Percentiles rank a stretch among this genome's conserved stretches.
These are phyloP conservation scores for Paramormyrops kingsleyae DNA, from an alignment of 2,113 vertebrate genomes.

Conservation along the genomic window DNA sequence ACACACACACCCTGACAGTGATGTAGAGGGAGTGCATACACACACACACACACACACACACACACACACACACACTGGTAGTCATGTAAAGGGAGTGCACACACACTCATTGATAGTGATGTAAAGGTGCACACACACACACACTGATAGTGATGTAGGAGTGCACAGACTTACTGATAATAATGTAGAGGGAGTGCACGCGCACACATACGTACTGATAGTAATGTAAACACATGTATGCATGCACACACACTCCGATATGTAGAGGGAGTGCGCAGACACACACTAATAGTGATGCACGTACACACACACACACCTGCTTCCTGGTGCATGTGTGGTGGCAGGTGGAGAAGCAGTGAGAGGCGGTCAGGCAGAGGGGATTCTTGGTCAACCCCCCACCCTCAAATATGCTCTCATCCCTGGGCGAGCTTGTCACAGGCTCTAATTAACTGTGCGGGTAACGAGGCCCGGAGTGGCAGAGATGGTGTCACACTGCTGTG, in stretches of 20 bases:
- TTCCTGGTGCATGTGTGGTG: neutral
- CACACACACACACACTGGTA: neutral
- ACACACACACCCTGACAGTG: neutral
- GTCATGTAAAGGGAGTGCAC: neutral
- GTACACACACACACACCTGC: neutral
- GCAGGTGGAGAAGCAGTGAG: slow-evolving; percentile 6
- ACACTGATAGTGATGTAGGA: neutral
- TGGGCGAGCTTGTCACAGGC: neutral
- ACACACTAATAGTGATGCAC: neutral
- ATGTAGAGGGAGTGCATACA: neutral
- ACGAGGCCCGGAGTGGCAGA: neutral
- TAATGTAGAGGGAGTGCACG: neutral
- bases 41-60: neutral
- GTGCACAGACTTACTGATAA: neutral
- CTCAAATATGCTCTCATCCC: neutral
- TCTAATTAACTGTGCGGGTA: neutral
- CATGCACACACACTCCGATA: too few species aligned
- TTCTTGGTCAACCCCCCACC: neutral
- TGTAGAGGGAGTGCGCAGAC: neutral
- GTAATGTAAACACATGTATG: too few species aligned
- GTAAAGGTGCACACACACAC: neutral
- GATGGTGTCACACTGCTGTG: slow-evolving; percentile 19
- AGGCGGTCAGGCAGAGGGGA: neutral
- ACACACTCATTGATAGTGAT: neutral
- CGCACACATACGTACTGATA: neutral